phyloP scores from a whole-genome alignment of 2,113 vertebrate species.

The Naja naja region DNA sequence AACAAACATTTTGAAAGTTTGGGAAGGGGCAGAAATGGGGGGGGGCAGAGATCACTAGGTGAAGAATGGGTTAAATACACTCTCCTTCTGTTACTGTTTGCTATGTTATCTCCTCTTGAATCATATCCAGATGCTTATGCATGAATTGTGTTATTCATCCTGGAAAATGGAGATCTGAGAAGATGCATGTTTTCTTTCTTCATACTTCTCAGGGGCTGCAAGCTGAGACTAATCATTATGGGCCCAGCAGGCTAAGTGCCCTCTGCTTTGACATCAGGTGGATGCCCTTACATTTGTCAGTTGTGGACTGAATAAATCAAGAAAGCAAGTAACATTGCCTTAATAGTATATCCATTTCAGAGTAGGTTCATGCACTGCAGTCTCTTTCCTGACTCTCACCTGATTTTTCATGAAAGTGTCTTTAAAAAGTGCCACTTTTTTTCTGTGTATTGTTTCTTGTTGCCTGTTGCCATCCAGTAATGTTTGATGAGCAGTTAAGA shows the following conservation, averaged over 20 bases:
- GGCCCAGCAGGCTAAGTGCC: background rate
- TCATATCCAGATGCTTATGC: background rate
- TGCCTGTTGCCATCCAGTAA: background rate
- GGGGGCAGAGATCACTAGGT: background rate
- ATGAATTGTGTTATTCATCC: background rate
- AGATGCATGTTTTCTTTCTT: conserved; percentile 13
- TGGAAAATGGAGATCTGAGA: conserved; percentile 1
- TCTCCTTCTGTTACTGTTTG: background rate
- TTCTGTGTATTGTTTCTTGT: background rate
- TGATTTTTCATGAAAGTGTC: background rate
- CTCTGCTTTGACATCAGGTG: conserved; percentile 23
- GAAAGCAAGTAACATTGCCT: background rate
- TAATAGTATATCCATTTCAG: conserved; percentile 8
- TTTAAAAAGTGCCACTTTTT: background rate
- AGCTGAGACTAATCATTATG: background rate
- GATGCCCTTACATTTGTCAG: conserved; percentile 3
- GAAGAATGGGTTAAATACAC: background rate
- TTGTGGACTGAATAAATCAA: conserved; percentile 5
- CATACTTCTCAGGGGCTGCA: conserved; percentile 5
- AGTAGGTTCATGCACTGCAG: background rate
- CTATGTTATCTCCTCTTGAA: background rate
- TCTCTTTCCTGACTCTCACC: background rate
- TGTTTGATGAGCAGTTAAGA: background rate
- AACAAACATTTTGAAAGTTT: background rate
- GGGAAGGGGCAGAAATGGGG: background rate